These are phyloP conservation scores for Pollenia angustigena DNA, from an alignment of 2,888 invertebrate genomes.

Conservation along the genomic window DNA sequence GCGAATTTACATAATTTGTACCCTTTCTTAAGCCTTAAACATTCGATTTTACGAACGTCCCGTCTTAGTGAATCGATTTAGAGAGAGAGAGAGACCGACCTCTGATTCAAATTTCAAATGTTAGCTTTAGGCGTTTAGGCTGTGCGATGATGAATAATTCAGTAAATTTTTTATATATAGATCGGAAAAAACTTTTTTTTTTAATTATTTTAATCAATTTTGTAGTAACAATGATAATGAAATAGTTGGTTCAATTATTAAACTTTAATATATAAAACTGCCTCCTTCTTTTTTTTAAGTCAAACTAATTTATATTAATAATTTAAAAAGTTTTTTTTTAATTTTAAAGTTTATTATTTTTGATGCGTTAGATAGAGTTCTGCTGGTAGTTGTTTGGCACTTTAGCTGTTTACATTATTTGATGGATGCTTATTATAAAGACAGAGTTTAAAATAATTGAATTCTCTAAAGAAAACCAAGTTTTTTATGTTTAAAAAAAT, in stretches of 20 bases:
- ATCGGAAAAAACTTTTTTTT: background rate
- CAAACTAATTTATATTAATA: constrained; percentile 10
- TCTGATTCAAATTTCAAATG: too few relatives aligned
- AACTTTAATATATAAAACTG: background rate
- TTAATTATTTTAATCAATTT: background rate
- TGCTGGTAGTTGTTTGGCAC: background rate
- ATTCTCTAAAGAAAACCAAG: too few relatives aligned
- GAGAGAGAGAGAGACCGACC: too few relatives aligned
- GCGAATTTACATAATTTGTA: too few relatives aligned
- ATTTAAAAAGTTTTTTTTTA: background rate
- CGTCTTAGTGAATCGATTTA: too few relatives aligned
- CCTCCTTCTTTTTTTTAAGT: background rate
- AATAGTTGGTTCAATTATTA: too few relatives aligned
- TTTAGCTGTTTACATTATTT: constrained; percentile 7
- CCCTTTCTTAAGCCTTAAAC: too few relatives aligned
- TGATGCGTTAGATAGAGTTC: constrained; percentile 1
- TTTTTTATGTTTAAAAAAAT: too few relatives aligned
- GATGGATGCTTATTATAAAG: background rate
- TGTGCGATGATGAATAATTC: too few relatives aligned
- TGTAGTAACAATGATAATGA: background rate
- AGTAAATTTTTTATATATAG: too few relatives aligned
- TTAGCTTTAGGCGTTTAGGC: too few relatives aligned
- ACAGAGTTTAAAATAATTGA: background rate
- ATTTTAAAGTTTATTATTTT: constrained; percentile 8
- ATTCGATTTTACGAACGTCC: too few relatives aligned